Percentiles rank a stretch among this genome's conserved stretches.
phyloP scores from a whole-genome alignment of 1,140 invertebrate genomes.

The Nephila pilipes region DNA sequence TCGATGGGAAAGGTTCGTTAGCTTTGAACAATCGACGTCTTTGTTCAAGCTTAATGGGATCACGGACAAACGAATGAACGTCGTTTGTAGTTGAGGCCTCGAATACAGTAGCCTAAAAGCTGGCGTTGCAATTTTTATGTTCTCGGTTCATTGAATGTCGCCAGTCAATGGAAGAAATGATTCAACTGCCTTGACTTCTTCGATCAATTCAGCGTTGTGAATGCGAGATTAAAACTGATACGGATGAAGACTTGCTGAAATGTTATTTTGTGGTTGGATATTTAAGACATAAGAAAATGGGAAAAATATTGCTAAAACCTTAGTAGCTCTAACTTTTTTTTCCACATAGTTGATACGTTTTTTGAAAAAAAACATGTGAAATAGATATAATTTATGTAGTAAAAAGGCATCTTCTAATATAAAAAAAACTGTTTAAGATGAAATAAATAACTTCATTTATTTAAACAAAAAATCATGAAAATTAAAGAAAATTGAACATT shows the following conservation, averaged over 20 bases:
- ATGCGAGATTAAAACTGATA: background rate
- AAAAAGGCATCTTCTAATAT: no score
- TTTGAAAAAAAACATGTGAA: no score
- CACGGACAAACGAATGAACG: conserved; percentile 50
- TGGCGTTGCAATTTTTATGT: conserved; percentile 62
- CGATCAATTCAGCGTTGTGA: background rate
- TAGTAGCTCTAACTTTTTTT: no score
- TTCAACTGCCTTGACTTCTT: background rate
- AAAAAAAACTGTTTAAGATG: no score
- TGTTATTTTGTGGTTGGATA: background rate
- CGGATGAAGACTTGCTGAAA: background rate
- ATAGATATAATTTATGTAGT: no score
- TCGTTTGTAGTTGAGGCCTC: conserved; percentile 40
- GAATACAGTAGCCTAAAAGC: conserved; percentile 4
- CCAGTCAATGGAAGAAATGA: conserved; percentile 23
- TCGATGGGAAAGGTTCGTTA: conserved; percentile 57
- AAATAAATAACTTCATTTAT: no score
- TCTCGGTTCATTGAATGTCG: conserved; percentile 42
- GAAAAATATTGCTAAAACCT: no score
- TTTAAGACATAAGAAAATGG: no score
- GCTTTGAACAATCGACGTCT: conserved; percentile 66
- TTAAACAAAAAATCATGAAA: no score
- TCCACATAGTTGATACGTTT: no score
- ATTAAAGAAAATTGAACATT: no score
- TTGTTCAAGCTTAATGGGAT: conserved; percentile 69